Evolutionary conservation across 2,888 invertebrate species (phyloP).

Genomic region (Lamellibrachia satsuma): DNA sequence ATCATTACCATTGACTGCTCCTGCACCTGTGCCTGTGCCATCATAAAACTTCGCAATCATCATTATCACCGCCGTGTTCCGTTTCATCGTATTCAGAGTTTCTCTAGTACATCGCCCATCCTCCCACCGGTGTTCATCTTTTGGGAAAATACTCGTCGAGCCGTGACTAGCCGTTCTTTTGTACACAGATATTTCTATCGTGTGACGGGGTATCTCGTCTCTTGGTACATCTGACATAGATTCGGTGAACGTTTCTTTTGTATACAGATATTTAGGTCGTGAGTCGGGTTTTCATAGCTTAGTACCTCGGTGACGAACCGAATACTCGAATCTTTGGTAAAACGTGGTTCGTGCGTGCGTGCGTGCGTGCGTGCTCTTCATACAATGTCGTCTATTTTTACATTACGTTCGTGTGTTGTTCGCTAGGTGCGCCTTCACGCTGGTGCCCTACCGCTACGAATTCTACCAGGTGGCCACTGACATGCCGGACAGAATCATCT

Average conservation of each 20-base stretch:
- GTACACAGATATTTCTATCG: too few species aligned
- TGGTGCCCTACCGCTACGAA: slow-evolving; percentile 22
- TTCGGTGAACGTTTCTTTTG: too few species aligned
- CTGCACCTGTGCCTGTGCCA: neutral
- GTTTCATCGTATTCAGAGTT: neutral
- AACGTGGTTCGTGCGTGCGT: neutral
- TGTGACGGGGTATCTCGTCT: too few species aligned
- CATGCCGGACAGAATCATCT: slow-evolving; percentile 24
- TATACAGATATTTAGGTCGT: neutral
- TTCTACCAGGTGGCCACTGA: slow-evolving; percentile 25
- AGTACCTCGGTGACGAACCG: too few species aligned
- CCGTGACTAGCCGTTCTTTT: too few species aligned
- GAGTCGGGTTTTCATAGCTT: neutral
- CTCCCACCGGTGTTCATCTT: neutral
- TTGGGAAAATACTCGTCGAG: too few species aligned
- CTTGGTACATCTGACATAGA: too few species aligned
- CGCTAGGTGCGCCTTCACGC: slow-evolving; percentile 21
- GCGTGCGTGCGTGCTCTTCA: neutral
- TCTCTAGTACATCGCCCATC: neutral
- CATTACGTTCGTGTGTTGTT: neutral
- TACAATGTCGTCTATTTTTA: neutral
- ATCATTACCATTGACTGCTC: neutral
- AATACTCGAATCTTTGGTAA: neutral
- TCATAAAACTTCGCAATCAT: neutral
- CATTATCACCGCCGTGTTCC: neutral